Evolutionary conservation across 2,888 invertebrate species (phyloP).

Genomic region (Cheilosia grossa): DNA sequence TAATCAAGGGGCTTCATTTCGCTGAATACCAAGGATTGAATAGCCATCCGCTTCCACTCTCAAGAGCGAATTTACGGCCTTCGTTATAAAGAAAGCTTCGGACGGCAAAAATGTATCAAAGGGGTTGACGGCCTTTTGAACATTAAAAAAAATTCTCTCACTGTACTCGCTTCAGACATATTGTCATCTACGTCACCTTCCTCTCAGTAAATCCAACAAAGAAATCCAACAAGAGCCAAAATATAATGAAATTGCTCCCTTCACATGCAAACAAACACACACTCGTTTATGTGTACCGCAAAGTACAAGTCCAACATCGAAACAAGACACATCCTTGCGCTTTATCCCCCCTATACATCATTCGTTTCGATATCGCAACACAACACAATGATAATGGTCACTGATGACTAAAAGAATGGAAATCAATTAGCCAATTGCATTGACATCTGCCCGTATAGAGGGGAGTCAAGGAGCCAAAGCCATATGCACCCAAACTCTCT

Average conservation of each 20-base stretch:
- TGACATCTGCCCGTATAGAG: constrained; percentile 60
- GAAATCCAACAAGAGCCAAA: constrained; percentile 26
- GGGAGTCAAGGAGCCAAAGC: not conserved
- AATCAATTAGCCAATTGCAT: constrained; percentile 83
- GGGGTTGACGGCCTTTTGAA: too few relatives aligned
- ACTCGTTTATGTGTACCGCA: constrained; percentile 30
- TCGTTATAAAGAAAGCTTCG: too few relatives aligned
- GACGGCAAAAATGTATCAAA: too few relatives aligned
- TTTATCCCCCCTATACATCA: constrained; percentile 71
- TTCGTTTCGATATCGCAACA: constrained; percentile 73
- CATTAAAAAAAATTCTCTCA: constrained; percentile 5
- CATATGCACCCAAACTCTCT: not conserved
- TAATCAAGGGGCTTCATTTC: too few relatives aligned
- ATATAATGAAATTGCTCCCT: constrained; percentile 56
- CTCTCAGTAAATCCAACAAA: not conserved
- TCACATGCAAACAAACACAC: not conserved
- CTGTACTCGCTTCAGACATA: constrained; percentile 25
- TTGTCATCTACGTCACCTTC: constrained; percentile 15
- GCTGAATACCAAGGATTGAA: too few relatives aligned
- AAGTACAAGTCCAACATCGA: constrained; percentile 25
- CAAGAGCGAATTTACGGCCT: too few relatives aligned
- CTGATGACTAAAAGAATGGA: constrained; percentile 78
- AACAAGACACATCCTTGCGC: constrained; percentile 36
- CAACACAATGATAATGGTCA: constrained; percentile 74
- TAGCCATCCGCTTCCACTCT: too few relatives aligned